These are phyloP conservation scores for Papilio demoleus DNA, from an alignment of 2,888 invertebrate genomes.

Conservation along the genomic window DNA sequence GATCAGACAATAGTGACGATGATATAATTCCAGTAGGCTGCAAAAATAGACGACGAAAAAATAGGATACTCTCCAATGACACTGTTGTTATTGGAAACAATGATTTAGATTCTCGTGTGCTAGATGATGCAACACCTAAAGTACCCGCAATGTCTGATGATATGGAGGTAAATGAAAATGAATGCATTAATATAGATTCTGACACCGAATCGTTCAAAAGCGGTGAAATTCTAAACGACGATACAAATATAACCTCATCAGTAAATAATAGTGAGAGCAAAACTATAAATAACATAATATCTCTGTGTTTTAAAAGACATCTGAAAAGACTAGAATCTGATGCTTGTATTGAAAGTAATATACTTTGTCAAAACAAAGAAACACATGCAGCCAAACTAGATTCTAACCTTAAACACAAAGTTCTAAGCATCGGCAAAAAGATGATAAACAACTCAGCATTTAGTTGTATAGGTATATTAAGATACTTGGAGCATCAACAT, in stretches of 20 bases:
- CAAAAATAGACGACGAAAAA: slow-evolving; percentile 47
- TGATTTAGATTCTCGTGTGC: slow-evolving; percentile 39
- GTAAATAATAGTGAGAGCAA: slow-evolving; percentile 49
- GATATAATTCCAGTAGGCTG: slow-evolving; percentile 46
- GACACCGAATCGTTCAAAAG: slow-evolving; percentile 54
- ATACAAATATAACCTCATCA: slow-evolving; percentile 41
- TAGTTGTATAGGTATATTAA: slow-evolving; percentile 64
- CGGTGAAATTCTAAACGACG: slow-evolving; percentile 39
- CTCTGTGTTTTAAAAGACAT: slow-evolving; percentile 59
- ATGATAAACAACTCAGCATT: slow-evolving; percentile 61
- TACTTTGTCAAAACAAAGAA: slow-evolving; percentile 34
- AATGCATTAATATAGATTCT: slow-evolving; percentile 65
- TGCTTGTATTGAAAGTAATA: slow-evolving; percentile 45
- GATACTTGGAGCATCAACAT: slow-evolving; percentile 68
- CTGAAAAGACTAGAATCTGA: slow-evolving; percentile 50
- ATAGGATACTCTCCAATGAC: slow-evolving; percentile 55
- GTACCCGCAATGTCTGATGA: slow-evolving; percentile 22
- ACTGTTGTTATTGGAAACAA: slow-evolving; percentile 50
- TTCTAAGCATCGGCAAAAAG: slow-evolving; percentile 73
- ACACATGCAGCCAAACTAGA: slow-evolving; percentile 48
- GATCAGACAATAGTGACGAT: slow-evolving; percentile 50
- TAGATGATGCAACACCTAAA: slow-evolving; percentile 22
- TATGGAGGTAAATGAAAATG: slow-evolving; percentile 44
- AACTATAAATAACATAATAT: slow-evolving; percentile 60
- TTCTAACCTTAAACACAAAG: slow-evolving; percentile 65